Evolutionary conservation across 92 coral and sea anemone genomes (phyloP).

Genomic region (Epizoanthus fatuus): DNA sequence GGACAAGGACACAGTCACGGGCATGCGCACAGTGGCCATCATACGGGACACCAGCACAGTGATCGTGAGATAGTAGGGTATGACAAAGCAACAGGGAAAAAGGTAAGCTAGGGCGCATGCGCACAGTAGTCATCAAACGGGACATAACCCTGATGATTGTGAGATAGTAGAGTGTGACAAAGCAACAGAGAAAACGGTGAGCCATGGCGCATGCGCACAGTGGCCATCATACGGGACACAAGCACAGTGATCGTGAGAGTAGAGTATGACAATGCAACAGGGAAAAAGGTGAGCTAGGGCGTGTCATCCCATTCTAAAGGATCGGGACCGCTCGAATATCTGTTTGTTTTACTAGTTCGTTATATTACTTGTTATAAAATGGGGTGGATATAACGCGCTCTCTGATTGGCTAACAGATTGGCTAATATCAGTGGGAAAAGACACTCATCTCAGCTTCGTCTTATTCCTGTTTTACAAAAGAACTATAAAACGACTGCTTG

Average conservation of each 20-base stretch:
- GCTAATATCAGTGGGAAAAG: too few species aligned
- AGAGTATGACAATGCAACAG: neutral
- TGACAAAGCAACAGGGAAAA: neutral
- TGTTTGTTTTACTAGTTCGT: too few species aligned
- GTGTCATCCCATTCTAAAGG: too few species aligned
- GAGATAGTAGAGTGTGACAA: neutral
- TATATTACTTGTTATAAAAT: too few species aligned
- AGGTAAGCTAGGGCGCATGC: neutral
- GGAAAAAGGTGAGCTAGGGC: too few species aligned
- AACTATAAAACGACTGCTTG: too few species aligned
- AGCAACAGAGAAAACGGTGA: neutral
- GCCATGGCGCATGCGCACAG: neutral
- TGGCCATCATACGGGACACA: neutral
- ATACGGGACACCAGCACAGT: neutral
- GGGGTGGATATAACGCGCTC: too few species aligned
- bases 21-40: neutral
- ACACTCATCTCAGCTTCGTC: too few species aligned
- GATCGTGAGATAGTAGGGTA: neutral
- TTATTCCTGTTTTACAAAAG: too few species aligned
- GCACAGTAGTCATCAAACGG: neutral
- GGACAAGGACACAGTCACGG: conserved; percentile 21
- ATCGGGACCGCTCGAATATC: too few species aligned
- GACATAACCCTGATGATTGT: neutral
- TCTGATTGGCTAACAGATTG: too few species aligned
- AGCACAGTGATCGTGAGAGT: too few species aligned